phyloP scores from a whole-genome alignment of 2,797 vertebrate genomes.

The Sebastes minor region DNA sequence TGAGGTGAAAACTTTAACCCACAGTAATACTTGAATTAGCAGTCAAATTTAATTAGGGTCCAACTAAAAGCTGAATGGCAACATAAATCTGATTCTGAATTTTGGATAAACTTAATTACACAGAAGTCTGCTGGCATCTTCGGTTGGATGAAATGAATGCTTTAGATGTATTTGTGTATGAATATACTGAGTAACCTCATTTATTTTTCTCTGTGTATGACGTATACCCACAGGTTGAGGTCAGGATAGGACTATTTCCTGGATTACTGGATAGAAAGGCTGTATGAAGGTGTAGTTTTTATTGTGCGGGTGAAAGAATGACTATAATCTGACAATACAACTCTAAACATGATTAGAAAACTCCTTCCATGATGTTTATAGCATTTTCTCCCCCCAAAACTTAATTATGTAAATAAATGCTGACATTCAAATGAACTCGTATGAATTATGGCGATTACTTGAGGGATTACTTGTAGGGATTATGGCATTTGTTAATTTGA shows the following conservation, averaged over 20 bases:
- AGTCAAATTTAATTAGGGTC: background rate
- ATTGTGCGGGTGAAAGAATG: slow-evolving; percentile 4
- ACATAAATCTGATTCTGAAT: slow-evolving; percentile 7
- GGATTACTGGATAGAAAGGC: background rate
- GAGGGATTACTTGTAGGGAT: slow-evolving; percentile 57
- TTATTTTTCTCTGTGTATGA: slow-evolving; percentile 21
- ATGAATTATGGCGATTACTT: slow-evolving; percentile 55
- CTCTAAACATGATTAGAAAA: slow-evolving; percentile 48
- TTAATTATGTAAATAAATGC: slow-evolving; percentile 75
- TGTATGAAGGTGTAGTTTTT: slow-evolving; percentile 9
- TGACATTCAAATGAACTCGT: slow-evolving; percentile 64
- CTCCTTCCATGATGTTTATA: slow-evolving; percentile 34
- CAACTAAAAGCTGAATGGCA: slow-evolving; percentile 22
- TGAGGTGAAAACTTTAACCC: slow-evolving; percentile 6
- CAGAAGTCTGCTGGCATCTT: background rate
- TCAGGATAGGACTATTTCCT: slow-evolving; percentile 1
- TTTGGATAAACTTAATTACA: background rate
- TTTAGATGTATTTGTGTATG: background rate
- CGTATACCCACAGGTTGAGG: background rate
- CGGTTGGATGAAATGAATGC: background rate
- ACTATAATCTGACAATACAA: slow-evolving; percentile 26
- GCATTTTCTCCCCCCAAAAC: slow-evolving; percentile 1
- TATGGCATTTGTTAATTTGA: slow-evolving; percentile 66
- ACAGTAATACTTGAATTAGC: slow-evolving; percentile 15
- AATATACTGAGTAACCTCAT: background rate